phyloP scores from a whole-genome alignment of 2,888 invertebrate species.

The Eutolmus rufibarbis region DNA sequence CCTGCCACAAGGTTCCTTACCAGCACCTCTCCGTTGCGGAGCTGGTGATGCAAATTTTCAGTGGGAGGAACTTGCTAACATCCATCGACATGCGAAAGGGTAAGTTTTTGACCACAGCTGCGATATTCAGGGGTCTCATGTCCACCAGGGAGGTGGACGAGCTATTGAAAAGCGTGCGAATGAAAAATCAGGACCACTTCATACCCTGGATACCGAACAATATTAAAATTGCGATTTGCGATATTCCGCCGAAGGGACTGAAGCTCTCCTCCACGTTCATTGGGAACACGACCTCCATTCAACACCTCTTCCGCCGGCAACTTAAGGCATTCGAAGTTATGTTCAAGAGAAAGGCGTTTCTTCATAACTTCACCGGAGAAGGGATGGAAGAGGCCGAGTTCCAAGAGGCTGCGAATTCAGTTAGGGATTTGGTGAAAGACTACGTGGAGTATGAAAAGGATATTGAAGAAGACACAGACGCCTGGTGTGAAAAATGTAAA shows the following conservation, averaged over 20 bases:
- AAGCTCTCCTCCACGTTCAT: slow-evolving; percentile 88
- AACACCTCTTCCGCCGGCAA: slow-evolving; percentile 78
- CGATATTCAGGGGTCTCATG: slow-evolving; percentile 73
- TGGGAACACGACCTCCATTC: slow-evolving; percentile 82
- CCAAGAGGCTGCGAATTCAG: slow-evolving; percentile 81
- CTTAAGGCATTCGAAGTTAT: slow-evolving; percentile 81
- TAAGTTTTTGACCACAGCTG: slow-evolving; percentile 79
- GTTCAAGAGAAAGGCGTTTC: slow-evolving; percentile 82
- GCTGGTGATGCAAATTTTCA: slow-evolving; percentile 75
- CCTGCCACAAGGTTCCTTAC: slow-evolving; percentile 71
- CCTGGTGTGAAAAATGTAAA: background rate
- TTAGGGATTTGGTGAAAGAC: slow-evolving; percentile 75
- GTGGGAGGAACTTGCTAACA: slow-evolving; percentile 82
- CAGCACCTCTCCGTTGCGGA: slow-evolving; percentile 75
- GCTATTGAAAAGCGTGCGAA: slow-evolving; percentile 74
- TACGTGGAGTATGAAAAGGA: slow-evolving; percentile 60
- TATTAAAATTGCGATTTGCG: slow-evolving; percentile 83
- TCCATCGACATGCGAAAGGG: slow-evolving; percentile 81
- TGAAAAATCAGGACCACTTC: slow-evolving; percentile 76
- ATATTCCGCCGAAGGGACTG: slow-evolving; percentile 83
- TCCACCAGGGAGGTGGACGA: slow-evolving; percentile 58
- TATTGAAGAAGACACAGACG: background rate
- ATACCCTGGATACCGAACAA: slow-evolving; percentile 88
- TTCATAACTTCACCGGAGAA: slow-evolving; percentile 88
- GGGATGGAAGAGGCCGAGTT: slow-evolving; percentile 90